These are phyloP conservation scores for Geopemphigus sp. DNA, from an alignment of 1,140 invertebrate species.

Conservation along the genomic window DNA sequence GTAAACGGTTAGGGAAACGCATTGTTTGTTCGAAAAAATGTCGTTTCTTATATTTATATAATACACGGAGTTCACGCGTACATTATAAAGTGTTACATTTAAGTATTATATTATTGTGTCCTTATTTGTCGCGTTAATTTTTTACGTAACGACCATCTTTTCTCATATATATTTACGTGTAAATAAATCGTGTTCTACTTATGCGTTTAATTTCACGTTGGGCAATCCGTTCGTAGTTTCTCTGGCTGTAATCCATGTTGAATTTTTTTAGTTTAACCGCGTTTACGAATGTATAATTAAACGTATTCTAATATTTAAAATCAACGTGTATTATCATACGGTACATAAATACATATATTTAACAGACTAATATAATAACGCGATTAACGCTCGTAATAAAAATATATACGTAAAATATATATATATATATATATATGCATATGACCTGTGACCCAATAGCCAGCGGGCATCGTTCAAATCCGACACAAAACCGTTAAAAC, in stretches of 20 bases:
- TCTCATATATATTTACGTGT: neutral
- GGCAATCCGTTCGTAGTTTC: conserved; percentile 5
- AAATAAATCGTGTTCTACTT: conserved; percentile 35
- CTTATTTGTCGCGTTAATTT: conserved; percentile 22
- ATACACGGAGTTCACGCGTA: too few relatives aligned
- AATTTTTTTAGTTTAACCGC: neutral
- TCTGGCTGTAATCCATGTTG: conserved; percentile 16
- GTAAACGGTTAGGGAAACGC: neutral
- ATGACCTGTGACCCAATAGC: too few relatives aligned
- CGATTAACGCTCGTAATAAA: too few relatives aligned
- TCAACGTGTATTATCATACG: too few relatives aligned
- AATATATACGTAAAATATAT: too few relatives aligned
- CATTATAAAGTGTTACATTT: conserved; percentile 4
- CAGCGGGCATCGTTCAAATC: too few relatives aligned
- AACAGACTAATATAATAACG: too few relatives aligned
- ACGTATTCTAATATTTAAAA: too few relatives aligned
- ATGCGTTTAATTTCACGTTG: conserved; percentile 4
- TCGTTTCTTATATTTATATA: neutral
- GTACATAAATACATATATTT: too few relatives aligned
- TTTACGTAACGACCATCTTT: conserved; percentile 40
- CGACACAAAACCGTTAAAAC: too few relatives aligned
- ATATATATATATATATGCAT: too few relatives aligned
- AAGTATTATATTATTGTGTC: conserved; percentile 19
- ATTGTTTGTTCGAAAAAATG: neutral
- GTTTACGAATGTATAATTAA: neutral